Evolutionary conservation across 1,140 invertebrate species (phyloP).

Genomic region (Dufourea novaeangliae): DNA sequence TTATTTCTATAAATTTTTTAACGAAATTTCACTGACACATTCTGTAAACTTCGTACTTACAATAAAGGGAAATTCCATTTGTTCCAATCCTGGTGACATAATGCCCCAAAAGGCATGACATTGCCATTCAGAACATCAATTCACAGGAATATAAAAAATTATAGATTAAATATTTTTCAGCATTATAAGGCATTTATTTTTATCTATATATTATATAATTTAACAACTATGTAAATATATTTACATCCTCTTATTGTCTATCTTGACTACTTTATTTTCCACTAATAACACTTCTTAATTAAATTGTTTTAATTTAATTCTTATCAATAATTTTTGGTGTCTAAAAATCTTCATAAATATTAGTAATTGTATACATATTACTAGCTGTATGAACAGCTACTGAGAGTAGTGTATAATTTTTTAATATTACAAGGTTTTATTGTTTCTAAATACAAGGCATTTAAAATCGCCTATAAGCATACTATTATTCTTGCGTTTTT

Average conservation of each 20-base stretch:
- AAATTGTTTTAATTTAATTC: background rate
- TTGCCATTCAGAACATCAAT: background rate
- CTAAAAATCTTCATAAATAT: background rate
- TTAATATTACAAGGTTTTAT: conserved; percentile 7
- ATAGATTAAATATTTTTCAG: background rate
- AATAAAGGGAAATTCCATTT: no score
- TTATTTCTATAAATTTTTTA: no score
- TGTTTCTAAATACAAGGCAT: conserved; percentile 11
- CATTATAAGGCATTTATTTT: conserved; percentile 1
- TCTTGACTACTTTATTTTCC: background rate
- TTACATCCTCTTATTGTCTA: conserved; percentile 2
- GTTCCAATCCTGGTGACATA: no score
- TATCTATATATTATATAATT: conserved; percentile 4
- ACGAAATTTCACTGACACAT: no score
- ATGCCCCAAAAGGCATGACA: no score
- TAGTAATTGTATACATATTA: conserved; percentile 30
- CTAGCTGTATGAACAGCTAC: background rate
- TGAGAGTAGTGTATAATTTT: conserved; percentile 1
- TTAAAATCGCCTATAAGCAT: conserved; percentile 5
- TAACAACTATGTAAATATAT: background rate
- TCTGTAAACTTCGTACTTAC: no score
- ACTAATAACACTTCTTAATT: background rate
- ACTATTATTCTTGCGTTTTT: conserved; percentile 13
- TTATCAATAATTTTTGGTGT: conserved; percentile 10
- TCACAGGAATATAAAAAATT: background rate